phyloP scores from a whole-genome alignment of 2,797 vertebrate species.

The Hyperoplus lanceolatus region DNA sequence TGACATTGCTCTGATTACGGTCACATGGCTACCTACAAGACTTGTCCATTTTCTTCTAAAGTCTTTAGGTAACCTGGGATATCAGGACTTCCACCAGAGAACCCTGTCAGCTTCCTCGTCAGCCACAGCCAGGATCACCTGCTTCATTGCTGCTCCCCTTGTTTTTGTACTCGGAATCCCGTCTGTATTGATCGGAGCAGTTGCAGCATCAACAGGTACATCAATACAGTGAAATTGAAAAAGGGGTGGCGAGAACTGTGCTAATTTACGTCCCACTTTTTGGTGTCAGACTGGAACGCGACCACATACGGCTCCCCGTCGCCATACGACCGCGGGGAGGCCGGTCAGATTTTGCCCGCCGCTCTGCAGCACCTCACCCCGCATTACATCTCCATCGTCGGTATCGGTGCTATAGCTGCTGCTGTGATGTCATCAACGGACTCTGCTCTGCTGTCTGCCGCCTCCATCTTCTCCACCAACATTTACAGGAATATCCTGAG shows the following conservation, averaged over 20 bases:
- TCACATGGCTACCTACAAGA: not conserved
- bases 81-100: slow-evolving; percentile 75
- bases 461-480: slow-evolving; percentile 72
- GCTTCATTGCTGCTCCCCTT: slow-evolving; percentile 65
- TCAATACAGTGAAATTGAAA: not conserved
- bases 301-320: slow-evolving; percentile 50
- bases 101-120: slow-evolving; percentile 66
- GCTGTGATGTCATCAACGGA: slow-evolving; percentile 78
- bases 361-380: slow-evolving; percentile 65
- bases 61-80: slow-evolving; percentile 65
- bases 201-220: slow-evolving; percentile 72
- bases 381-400: slow-evolving; percentile 56
- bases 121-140: slow-evolving; percentile 62
- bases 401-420: slow-evolving; percentile 72
- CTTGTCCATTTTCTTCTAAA: slow-evolving; percentile 9
- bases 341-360: slow-evolving; percentile 60
- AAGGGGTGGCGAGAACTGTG: not conserved
- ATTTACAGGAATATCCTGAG: slow-evolving; percentile 72
- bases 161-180: slow-evolving; percentile 67
- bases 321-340: slow-evolving; percentile 55
- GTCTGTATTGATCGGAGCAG: slow-evolving; percentile 68
- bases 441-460: slow-evolving; percentile 72
- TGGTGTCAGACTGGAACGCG: slow-evolving; percentile 70
- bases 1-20: not conserved
- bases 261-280: not conserved